These are phyloP conservation scores for Pangasius krempfi DNA, from an alignment of 2,797 vertebrate species.

Conservation along the genomic window DNA sequence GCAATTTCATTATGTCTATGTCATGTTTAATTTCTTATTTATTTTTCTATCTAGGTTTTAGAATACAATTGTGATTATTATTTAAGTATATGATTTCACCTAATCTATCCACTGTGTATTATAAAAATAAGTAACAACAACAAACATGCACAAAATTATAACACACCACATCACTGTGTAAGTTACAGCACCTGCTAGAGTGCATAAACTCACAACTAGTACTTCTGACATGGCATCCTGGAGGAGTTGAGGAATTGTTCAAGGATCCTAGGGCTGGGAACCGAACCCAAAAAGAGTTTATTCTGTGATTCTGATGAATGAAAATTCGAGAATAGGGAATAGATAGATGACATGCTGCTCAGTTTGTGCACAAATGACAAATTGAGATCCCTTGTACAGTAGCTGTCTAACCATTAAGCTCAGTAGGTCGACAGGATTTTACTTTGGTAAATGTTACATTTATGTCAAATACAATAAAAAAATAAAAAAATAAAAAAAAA, in stretches of 20 bases:
- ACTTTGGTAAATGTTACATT: too few relatives aligned
- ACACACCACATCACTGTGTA: neutral
- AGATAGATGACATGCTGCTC: neutral
- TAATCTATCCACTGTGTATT: neutral
- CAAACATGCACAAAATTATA: too few relatives aligned
- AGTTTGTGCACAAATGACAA: neutral
- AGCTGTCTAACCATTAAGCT: neutral
- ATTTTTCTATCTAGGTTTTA: too few relatives aligned
- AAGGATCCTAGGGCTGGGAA: neutral
- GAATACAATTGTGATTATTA: too few relatives aligned
- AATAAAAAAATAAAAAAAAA: neutral
- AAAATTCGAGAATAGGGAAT: neutral
- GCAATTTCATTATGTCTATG: too few relatives aligned
- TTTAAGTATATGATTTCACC: neutral
- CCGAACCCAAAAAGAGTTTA: neutral
- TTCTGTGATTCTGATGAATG: neutral
- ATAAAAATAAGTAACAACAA: neutral
- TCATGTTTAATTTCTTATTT: too few relatives aligned
- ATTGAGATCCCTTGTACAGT: neutral
- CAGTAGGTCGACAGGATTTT: neutral
- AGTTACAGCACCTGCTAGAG: neutral
- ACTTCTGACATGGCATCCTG: neutral
- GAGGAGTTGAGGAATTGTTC: neutral
- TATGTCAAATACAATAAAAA: too few relatives aligned
- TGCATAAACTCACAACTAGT: too few relatives aligned